Percentiles rank a stretch among this genome's conserved stretches.
Evolutionary conservation across 2,113 vertebrate genomes (phyloP).

Genomic region (Silurus glanis): DNA sequence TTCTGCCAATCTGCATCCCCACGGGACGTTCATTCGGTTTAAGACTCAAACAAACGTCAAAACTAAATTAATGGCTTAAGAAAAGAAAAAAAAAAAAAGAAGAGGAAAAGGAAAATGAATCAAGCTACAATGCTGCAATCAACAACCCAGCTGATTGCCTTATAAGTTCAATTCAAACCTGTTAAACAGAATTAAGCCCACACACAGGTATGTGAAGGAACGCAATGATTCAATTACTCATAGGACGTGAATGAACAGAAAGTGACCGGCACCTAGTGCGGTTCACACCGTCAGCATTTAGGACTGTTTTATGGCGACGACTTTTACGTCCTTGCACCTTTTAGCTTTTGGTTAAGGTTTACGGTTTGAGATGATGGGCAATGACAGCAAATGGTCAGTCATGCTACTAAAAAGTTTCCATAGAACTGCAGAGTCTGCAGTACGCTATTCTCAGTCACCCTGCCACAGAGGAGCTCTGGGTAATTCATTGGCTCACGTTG

Average conservation of each 20-base stretch:
- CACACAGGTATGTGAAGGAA: slow-evolving; percentile 11
- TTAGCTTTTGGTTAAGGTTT: slow-evolving; percentile 4
- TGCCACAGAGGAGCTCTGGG: neutral
- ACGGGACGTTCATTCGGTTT: neutral
- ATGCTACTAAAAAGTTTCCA: slow-evolving; percentile 20
- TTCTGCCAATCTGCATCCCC: neutral
- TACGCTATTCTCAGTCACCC: neutral
- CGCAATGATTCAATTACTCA: neutral
- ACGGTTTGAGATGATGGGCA: neutral
- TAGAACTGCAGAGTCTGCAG: neutral
- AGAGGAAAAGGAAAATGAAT: neutral
- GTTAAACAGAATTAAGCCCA: neutral
- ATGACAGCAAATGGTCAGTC: slow-evolving; percentile 33
- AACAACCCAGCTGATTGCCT: neutral
- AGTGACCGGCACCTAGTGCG: neutral
- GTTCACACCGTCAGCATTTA: neutral
- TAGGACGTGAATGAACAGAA: neutral
- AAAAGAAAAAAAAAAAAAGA: neutral
- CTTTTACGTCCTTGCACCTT: neutral
- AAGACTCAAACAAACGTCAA: neutral
- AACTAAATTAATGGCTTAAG: neutral
- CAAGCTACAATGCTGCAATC: slow-evolving; percentile 21
- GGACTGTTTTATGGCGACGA: neutral
- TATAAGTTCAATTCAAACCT: neutral
- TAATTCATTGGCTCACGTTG: neutral